Conservation (phyloP, 1,140 invertebrate species). For the Acromyrmex heyeri region DNA sequence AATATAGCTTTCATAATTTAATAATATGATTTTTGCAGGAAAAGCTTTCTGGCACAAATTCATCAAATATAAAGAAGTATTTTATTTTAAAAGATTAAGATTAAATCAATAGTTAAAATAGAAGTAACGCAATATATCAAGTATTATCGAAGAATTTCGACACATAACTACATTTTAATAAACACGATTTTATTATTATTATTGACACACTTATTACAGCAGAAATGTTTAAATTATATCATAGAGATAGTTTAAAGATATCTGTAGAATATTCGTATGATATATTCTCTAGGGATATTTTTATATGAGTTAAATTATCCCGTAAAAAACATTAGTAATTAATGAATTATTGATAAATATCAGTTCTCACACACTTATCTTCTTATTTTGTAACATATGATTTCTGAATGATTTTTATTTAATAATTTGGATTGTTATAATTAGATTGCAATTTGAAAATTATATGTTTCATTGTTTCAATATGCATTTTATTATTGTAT, state of each 20-base stretch:
- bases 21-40: slow-evolving; percentile 24
- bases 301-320: neutral
- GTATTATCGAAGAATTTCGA: neutral
- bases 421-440: neutral
- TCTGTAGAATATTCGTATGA: too few species aligned
- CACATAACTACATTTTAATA: neutral
- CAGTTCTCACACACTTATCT: neutral
- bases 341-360: neutral
- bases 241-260: too few species aligned
- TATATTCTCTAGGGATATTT: too few species aligned
- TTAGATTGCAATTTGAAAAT: neutral
- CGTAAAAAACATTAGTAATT: neutral
- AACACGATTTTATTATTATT: neutral
- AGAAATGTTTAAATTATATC: too few species aligned
- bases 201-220: neutral
- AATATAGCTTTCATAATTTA: neutral
- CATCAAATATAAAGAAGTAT: neutral
- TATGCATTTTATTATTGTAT: neutral
- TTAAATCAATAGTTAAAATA: neutral
- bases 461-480: neutral
- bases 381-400: neutral
- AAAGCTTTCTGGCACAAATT: slow-evolving; percentile 14
- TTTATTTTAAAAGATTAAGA: neutral
- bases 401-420: neutral
- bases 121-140: neutral